Percentiles rank a stretch among this genome's conserved stretches.
Conservation (phyloP, 2,113 vertebrate genomes). For the Desmodus rotundus region DNA sequence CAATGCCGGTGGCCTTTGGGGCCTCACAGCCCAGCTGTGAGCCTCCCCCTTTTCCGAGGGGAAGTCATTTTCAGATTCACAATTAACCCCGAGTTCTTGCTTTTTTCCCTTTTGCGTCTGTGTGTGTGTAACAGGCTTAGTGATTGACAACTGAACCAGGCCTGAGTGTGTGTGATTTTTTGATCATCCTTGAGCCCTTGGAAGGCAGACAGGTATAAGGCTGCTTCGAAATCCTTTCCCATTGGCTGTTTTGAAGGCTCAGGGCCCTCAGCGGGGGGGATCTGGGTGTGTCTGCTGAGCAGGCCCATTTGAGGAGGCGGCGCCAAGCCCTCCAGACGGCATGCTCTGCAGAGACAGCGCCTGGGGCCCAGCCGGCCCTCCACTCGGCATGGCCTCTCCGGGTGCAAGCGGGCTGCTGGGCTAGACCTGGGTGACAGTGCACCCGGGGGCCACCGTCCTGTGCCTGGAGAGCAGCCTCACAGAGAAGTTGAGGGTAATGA, state of each 20-base stretch:
- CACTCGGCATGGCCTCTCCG: neutral
- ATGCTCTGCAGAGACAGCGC: accelerated
- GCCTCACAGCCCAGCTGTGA: neutral
- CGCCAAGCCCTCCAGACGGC: accelerated
- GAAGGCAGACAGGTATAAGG: neutral
- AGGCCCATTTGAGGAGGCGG: accelerated
- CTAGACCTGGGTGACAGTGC: accelerated
- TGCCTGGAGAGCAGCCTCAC: neutral
- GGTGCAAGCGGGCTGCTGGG: neutral
- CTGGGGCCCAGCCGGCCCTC: neutral
- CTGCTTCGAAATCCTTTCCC: neutral
- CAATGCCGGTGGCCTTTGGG: neutral
- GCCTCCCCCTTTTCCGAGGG: neutral
- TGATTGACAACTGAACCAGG: neutral
- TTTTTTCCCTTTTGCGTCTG: neutral
- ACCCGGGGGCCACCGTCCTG: accelerated
- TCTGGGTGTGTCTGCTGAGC: neutral
- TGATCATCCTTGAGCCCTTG: neutral
- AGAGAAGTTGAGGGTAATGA: neutral
- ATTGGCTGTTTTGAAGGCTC: neutral
- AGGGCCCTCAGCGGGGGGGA: neutral
- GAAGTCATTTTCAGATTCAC: neutral
- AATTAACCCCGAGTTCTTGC: neutral
- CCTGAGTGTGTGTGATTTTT: neutral
- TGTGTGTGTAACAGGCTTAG: no score